Conservation (phyloP, 2,888 invertebrate species). For the Cataglyphis altisquamis region DNA sequence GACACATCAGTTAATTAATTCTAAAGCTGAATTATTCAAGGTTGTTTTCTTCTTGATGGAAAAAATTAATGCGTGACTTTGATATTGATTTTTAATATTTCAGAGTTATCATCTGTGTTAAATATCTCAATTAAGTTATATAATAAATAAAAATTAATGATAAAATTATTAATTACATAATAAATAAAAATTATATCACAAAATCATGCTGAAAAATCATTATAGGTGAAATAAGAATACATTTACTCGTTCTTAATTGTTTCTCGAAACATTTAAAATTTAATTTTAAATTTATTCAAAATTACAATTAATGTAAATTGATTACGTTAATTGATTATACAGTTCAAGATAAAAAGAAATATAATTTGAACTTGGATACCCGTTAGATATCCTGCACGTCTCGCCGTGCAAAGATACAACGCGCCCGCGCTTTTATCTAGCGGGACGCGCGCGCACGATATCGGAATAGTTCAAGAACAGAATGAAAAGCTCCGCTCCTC, state of each 20-base stretch:
- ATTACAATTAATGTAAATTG: neutral
- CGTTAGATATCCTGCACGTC: neutral
- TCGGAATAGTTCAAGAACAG: conserved; percentile 25
- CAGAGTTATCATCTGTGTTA: neutral
- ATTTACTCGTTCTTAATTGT: neutral
- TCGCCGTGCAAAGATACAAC: conserved; percentile 4
- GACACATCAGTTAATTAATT: neutral
- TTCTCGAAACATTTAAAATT: neutral
- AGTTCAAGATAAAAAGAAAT: neutral
- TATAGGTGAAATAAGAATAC: neutral
- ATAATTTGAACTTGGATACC: neutral
- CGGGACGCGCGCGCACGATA: conserved; percentile 14
- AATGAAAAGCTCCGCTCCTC: neutral
- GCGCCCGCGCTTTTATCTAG: conserved; percentile 36
- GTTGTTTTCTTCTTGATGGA: neutral
- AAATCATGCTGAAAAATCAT: neutral
- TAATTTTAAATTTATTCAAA: neutral
- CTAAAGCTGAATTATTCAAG: neutral
- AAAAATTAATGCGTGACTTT: neutral
- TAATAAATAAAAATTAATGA: no score
- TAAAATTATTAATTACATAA: no score
- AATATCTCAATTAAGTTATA: neutral
- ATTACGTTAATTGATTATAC: neutral
- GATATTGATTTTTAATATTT: neutral
- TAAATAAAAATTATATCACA: neutral